Conservation (phyloP, 2,113 vertebrate species). For the Esox niger region DNA sequence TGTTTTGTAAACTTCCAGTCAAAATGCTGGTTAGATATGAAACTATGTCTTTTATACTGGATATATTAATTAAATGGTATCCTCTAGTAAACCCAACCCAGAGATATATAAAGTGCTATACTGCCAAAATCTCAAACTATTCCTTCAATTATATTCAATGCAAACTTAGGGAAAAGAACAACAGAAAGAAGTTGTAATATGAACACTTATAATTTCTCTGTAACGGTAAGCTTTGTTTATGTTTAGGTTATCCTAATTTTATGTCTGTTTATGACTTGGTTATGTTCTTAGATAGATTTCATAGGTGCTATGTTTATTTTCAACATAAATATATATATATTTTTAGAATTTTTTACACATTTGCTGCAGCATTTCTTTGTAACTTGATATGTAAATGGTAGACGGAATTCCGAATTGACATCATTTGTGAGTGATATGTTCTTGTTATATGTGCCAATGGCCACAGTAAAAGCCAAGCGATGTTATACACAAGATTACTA, state of each 20-base stretch:
- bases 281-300: slow-evolving; percentile 31
- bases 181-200: too few relatives aligned
- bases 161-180: background rate
- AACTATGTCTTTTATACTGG: too few relatives aligned
- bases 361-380: slow-evolving; percentile 63
- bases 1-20: too few relatives aligned
- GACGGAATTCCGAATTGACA: slow-evolving; percentile 64
- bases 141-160: background rate
- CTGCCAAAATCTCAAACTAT: too few relatives aligned
- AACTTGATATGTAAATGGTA: slow-evolving; percentile 69
- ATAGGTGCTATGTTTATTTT: slow-evolving; percentile 25
- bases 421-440: slow-evolving; percentile 67
- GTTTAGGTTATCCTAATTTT: background rate
- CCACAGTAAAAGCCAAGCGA: slow-evolving; percentile 41
- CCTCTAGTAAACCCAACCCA: too few relatives aligned
- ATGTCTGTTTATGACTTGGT: slow-evolving; percentile 15
- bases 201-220: background rate
- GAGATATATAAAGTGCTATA: too few relatives aligned
- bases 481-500: slow-evolving; percentile 13
- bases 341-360: slow-evolving; percentile 19
- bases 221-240: background rate
- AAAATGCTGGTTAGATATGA: too few relatives aligned
- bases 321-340: slow-evolving; percentile 26
- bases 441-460: slow-evolving; percentile 46
- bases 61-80: too few relatives aligned